Base-by-base conservation (phyloP, 2,888 invertebrate genomes). In the Idaea straminata region DNA sequence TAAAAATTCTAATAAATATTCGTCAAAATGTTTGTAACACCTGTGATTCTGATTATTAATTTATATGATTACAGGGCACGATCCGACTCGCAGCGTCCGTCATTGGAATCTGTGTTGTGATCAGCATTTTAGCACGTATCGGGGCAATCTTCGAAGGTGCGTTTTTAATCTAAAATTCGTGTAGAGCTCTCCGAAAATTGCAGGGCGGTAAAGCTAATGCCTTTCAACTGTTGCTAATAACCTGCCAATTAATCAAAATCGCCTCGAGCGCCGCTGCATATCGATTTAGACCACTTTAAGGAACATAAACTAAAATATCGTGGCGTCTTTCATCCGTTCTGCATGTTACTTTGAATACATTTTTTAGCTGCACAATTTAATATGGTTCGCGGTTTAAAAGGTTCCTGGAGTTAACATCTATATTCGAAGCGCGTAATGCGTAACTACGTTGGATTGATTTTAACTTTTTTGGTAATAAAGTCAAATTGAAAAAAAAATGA, bases 151-250 rank as follows among this genome's bases (percentile, higher is more conserved):
- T 80, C 74, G 80, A 81, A 80, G 83, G 81, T 75, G 81, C 79
- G 80, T 86, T 91, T 89, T 91, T 87, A 87, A 88, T 90, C 83
- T 91, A 89, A 88, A 88, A 87, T 89, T 89, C 87, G 86, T 87
- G 86, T 81, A 82, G 82, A 83, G 83, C 81, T 84, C 79, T 79
- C 80, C 83, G 81, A 88, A 92, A 92, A 92, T 92, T 92, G 91
- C 90, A 92, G 92, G 88, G 90, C 90, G 83, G 89, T 83, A 82
- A 75, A 83, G 88, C 92, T 92, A 91, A 92, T 92, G 91, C 90
- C 91, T 92, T 92, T 92, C 92, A 92, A 92, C 92, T 92, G 92
- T 87, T 92, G 89, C 92, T 92, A 92, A 92, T 92, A 91, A 88
- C 91, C 92, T 91, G 92, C 89, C 92, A 91, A 92, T 92, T 91